Conservation (phyloP, 2,113 vertebrate genomes). For the Orthonyx spaldingii region DNA sequence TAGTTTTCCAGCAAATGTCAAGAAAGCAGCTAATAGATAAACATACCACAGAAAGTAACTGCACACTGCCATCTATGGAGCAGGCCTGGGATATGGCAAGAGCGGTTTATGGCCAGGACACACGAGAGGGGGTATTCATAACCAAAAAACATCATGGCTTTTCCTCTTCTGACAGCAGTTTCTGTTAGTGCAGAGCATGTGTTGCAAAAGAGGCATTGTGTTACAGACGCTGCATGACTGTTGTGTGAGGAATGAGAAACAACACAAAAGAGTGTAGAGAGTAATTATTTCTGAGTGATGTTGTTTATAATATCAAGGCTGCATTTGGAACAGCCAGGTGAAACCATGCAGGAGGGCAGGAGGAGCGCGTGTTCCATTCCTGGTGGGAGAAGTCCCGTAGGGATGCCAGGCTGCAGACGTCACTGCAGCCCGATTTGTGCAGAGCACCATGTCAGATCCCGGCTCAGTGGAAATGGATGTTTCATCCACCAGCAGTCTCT, state of each 20-base stretch:
- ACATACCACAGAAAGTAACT: background rate
- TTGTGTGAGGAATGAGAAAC: background rate
- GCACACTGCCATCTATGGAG: constrained; percentile 35
- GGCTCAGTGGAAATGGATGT: fast-evolving
- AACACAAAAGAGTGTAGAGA: background rate
- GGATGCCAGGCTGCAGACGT: background rate
- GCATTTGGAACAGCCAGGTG: fast-evolving
- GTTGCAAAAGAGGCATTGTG: background rate
- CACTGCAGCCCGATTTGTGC: background rate
- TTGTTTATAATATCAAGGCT: background rate
- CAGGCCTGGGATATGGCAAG: background rate
- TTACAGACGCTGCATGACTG: background rate
- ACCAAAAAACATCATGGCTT: background rate
- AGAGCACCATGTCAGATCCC: fast-evolving
- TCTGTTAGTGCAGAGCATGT: background rate
- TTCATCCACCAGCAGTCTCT: background rate
- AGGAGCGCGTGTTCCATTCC: fast-evolving
- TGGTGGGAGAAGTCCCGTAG: background rate
- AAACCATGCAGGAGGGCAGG: background rate
- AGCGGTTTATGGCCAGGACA: background rate
- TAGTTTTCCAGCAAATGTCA: background rate
- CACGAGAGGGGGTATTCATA: background rate
- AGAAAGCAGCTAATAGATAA: background rate
- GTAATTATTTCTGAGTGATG: background rate
- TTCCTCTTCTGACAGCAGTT: background rate